Conservation (phyloP, 37 sponge, comb jelly and placozoan species). For the Haliclona indistincta region DNA sequence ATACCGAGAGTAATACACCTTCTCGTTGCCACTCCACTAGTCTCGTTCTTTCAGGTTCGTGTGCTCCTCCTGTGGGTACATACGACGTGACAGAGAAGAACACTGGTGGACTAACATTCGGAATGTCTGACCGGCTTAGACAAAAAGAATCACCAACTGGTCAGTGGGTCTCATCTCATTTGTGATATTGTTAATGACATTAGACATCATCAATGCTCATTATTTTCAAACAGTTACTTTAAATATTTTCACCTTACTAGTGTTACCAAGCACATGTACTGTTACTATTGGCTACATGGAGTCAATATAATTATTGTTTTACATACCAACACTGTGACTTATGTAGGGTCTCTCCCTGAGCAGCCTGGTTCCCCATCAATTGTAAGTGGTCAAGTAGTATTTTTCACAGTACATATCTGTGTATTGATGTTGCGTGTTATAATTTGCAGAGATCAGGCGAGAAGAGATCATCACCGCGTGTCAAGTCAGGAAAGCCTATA, state of each 20-base stretch:
- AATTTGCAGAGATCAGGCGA: not conserved
- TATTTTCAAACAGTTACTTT: too few relatives aligned
- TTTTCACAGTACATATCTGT: not conserved
- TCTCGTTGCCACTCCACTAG: not conserved
- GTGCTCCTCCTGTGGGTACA: constrained; percentile 22
- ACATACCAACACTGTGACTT: not conserved
- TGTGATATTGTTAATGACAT: too few relatives aligned
- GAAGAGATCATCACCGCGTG: not conserved
- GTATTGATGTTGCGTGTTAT: not conserved
- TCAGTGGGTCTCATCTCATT: not conserved
- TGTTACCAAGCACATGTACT: too few relatives aligned
- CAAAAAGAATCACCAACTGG: not conserved
- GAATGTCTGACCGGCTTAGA: constrained; percentile 22
- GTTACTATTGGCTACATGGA: too few relatives aligned
- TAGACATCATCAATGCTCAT: too few relatives aligned
- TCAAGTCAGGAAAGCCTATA: not conserved
- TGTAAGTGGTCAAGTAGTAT: not conserved
- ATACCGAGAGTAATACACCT: too few relatives aligned
- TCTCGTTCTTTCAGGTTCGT: constrained; percentile 4
- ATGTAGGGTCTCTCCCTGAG: not conserved
- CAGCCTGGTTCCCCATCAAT: not conserved
- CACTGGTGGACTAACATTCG: constrained; percentile 14
- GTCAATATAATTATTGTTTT: not conserved
- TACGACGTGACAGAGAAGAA: constrained; percentile 17
- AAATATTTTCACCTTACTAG: too few relatives aligned